Evolutionary conservation across 2,113 vertebrate genomes (phyloP), one percentile per base, ranked within the genome.

Genomic region (Junco hyemalis): DNA sequence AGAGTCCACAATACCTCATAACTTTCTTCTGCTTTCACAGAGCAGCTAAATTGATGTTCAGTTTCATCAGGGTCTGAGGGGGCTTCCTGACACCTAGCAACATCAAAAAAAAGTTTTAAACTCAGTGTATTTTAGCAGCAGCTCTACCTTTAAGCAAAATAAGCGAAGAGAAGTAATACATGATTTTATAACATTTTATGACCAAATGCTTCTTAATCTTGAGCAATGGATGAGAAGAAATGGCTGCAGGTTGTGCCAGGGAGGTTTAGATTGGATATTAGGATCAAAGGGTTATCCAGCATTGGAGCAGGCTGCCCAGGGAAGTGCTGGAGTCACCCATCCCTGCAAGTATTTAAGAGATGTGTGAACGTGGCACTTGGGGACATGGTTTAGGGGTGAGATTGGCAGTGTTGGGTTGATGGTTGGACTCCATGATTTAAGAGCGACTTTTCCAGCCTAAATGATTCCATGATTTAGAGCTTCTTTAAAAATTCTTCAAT

Each of bases 281-380:
- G 26, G 21, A 65, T 16, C 36, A 35, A 42, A 70, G 13, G 26
- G 8, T 38, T 42, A 5, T 64, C 14, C 45, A 42, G 17, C 25
- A 9, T 1, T 65, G 45, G 45, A 24, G 42, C 9, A 42, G 38
- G 28, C 42, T 87, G 68, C n/a, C n/a, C 47, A 50, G 17, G n/a
- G 35, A 38, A 68, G 28, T 9, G 19, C 19, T 14, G 1, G 36
- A 66, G 33, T 50, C 18, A 60, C 50, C 33, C 28, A 40, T 56
- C 29, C 56, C 29, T 21, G 33, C 23, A 60, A n/a, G 12, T 14
- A 17, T 69, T 54, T 68, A 29, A 22, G 85, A 68, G 36, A 45
- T 1, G 1, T 38, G 20, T 45, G 26, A 50, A 42, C 56, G n/a
- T 35, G 21, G 47, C 7, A 2, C 14, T 3, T 26, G 3, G 8